phyloP scores from a whole-genome alignment of 2,113 vertebrate genomes.

The Megaptera novaeangliae region DNA sequence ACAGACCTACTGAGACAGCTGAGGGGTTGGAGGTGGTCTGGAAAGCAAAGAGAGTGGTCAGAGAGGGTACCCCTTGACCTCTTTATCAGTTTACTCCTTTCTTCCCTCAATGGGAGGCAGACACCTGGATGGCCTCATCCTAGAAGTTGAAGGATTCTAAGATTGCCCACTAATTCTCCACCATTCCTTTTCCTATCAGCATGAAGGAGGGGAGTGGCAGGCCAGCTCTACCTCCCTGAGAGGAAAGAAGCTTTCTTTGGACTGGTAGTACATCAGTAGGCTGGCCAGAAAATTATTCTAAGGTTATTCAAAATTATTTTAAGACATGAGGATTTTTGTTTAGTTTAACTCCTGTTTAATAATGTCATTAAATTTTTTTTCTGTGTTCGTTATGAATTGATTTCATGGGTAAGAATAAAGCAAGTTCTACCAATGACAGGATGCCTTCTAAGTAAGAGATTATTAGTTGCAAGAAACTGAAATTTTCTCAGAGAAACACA shows the following conservation, averaged over 20 bases:
- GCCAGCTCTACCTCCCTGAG: not conserved
- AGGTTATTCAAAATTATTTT: not conserved
- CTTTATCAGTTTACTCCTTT: not conserved
- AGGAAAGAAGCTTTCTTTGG: not conserved
- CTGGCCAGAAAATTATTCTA: not conserved
- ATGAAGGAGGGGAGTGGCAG: not conserved
- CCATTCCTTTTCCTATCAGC: not conserved
- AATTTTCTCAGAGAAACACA: constrained; percentile 3
- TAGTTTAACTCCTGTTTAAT: not conserved
- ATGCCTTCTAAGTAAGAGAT: not conserved
- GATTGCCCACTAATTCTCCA: not conserved
- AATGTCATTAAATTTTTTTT: not conserved
- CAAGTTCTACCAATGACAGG: not conserved
- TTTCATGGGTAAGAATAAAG: not conserved
- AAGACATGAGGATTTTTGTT: not conserved
- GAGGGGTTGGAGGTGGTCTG: not conserved
- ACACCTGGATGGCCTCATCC: not conserved
- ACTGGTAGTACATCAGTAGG: not conserved
- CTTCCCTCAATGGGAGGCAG: not conserved
- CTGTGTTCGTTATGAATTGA: not conserved
- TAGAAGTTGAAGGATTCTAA: not conserved
- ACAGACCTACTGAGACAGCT: not conserved
- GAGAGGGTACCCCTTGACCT: not conserved
- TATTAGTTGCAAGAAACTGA: constrained; percentile 14
- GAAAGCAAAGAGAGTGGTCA: not conserved